phyloP scores from a whole-genome alignment of 2,888 invertebrate genomes.

The Ametastegia equiseti region DNA sequence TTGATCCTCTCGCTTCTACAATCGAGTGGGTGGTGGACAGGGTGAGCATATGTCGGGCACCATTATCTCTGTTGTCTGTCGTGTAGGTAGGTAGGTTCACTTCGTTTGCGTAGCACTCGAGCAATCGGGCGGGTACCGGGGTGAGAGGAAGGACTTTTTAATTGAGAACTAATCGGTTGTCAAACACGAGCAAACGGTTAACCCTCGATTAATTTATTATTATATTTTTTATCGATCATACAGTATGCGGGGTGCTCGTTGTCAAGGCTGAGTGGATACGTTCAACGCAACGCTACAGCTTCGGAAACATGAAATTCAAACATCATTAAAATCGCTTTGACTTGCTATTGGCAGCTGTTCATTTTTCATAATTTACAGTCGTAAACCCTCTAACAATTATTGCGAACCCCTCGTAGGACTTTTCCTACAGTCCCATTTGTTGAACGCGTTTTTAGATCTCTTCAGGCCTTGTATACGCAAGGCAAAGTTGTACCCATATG shows the following conservation, averaged over 20 bases:
- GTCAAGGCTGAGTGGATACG: slow-evolving; percentile 29
- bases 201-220: slow-evolving; percentile 49
- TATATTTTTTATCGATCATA: slow-evolving; percentile 49
- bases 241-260: slow-evolving; percentile 1
- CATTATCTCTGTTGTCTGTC: slow-evolving; percentile 50
- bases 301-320: background rate
- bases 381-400: background rate
- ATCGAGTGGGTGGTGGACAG: slow-evolving; percentile 28
- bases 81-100: slow-evolving; percentile 49
- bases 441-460: too few species aligned
- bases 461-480: too few species aligned
- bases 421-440: too few species aligned
- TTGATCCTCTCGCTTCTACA: slow-evolving; percentile 33
- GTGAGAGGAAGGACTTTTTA: slow-evolving; percentile 43
- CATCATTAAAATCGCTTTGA: background rate
- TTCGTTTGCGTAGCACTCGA: slow-evolving; percentile 49
- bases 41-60: slow-evolving; percentile 46
- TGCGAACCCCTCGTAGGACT: too few species aligned
- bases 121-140: slow-evolving; percentile 22
- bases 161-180: slow-evolving; percentile 51
- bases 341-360: background rate
- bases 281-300: background rate
- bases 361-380: background rate
- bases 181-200: slow-evolving; percentile 49
- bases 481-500: too few species aligned